Evolutionary conservation across 2,113 vertebrate species (phyloP).

Genomic region (Elgaria multicarinata): DNA sequence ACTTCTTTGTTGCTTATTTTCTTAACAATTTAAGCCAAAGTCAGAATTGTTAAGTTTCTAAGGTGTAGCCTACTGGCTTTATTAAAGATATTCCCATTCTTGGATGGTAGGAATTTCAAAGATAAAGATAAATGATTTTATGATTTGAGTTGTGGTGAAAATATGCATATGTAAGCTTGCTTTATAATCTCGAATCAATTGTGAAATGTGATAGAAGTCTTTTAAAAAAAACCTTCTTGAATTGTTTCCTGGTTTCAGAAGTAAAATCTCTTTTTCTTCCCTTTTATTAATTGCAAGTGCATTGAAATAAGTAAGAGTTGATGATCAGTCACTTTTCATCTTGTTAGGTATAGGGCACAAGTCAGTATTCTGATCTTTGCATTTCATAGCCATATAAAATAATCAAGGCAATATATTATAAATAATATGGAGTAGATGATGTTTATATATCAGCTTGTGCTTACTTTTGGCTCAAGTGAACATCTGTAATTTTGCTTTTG

Average conservation of each 20-base stretch:
- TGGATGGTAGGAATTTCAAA: slow-evolving; percentile 3
- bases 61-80: slow-evolving; percentile 31
- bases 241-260: slow-evolving; percentile 10
- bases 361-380: slow-evolving; percentile 61
- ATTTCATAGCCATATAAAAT: slow-evolving; percentile 55
- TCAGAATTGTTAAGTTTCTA: slow-evolving; percentile 46
- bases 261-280: not conserved
- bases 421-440: slow-evolving; percentile 16
- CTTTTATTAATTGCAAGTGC: slow-evolving; percentile 42
- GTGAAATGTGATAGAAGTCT: not conserved
- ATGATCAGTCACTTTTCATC: slow-evolving; percentile 56
- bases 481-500: slow-evolving; percentile 16
- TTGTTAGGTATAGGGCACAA: slow-evolving; percentile 36
- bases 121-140: slow-evolving; percentile 20
- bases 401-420: slow-evolving; percentile 34
- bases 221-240: not conserved
- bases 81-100: slow-evolving; percentile 17
- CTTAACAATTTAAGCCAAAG: slow-evolving; percentile 39
- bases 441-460: slow-evolving; percentile 36
- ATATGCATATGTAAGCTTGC: slow-evolving; percentile 36
- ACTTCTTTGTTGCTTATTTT: slow-evolving; percentile 33
- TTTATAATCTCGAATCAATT: slow-evolving; percentile 10
- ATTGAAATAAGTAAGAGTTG: slow-evolving; percentile 39
- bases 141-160: slow-evolving; percentile 26
- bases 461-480: slow-evolving; percentile 8